A percentile compares a stretch with the other conserved stretches of the same genome.
These are phyloP conservation scores for Nymphicus hollandicus DNA, from an alignment of 2,113 vertebrate species.

Conservation along the genomic window DNA sequence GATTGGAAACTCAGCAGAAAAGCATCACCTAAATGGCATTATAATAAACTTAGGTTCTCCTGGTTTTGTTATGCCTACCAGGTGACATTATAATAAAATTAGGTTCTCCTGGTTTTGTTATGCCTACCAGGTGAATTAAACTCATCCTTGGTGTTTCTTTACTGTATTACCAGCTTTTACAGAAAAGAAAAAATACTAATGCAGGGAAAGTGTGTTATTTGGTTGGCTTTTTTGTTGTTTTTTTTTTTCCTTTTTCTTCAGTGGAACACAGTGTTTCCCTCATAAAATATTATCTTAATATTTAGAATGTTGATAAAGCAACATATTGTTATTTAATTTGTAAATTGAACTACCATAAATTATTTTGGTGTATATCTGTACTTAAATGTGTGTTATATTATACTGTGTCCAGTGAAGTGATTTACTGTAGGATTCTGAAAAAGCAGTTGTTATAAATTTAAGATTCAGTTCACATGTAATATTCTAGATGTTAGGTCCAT, in stretches of 20 bases:
- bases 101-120: background rate
- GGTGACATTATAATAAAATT: background rate
- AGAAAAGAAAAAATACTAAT: background rate
- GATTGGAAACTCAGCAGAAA: background rate
- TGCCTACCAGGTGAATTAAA: background rate
- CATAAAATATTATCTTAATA: background rate
- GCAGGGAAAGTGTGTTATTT: background rate
- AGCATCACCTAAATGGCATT: background rate
- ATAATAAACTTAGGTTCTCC: background rate
- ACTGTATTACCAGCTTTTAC: background rate
- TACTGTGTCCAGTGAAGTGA: background rate
- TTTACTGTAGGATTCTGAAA: background rate
- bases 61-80: background rate
- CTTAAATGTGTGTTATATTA: background rate
- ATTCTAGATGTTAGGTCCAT: background rate
- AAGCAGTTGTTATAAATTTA: background rate
- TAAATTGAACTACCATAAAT: background rate
- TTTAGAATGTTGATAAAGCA: background rate
- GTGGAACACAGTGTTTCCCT: background rate
- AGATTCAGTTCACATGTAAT: background rate
- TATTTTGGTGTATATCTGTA: background rate
- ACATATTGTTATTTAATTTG: background rate
- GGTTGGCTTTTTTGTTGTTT: background rate
- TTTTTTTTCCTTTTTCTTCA: background rate
- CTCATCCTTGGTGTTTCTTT: background rate